Percentiles rank a stretch among this genome's conserved stretches.
Conservation (phyloP, 2,888 invertebrate genomes). For the Acrobasis suavella region DNA sequence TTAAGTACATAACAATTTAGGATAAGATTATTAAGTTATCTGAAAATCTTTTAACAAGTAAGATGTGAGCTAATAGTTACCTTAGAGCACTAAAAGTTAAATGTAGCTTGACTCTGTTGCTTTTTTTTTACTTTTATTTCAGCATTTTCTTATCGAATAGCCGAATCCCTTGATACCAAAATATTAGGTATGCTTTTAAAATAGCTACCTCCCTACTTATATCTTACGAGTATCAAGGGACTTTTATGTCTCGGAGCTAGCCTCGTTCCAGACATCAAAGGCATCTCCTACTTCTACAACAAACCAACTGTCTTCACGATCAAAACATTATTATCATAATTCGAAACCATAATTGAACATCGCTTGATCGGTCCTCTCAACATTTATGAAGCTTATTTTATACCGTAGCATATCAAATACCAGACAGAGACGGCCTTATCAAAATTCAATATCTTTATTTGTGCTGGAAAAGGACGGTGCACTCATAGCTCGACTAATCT, state of each 20-base stretch:
- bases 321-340: slow-evolving; percentile 32
- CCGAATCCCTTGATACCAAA: background rate
- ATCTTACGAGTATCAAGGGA: background rate
- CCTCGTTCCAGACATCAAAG: slow-evolving; percentile 4
- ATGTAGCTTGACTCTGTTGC: too few species aligned
- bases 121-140: too few species aligned
- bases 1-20: too few species aligned
- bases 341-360: slow-evolving; percentile 35
- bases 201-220: background rate
- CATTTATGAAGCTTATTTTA: slow-evolving; percentile 49
- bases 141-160: background rate
- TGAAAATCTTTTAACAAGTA: too few species aligned
- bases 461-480: slow-evolving; percentile 71
- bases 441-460: slow-evolving; percentile 79
- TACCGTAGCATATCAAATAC: slow-evolving; percentile 49
- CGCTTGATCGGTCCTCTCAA: slow-evolving; percentile 31
- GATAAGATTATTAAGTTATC: too few species aligned
- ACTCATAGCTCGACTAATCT: slow-evolving; percentile 69
- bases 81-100: too few species aligned
- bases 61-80: too few species aligned
- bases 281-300: background rate
- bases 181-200: slow-evolving; percentile 9
- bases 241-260: background rate
- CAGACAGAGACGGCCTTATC: slow-evolving; percentile 68
- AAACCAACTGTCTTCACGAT: slow-evolving; percentile 23